Evolutionary conservation across 1,140 invertebrate species (phyloP), one percentile per base, ranked within the genome.

Genomic region (Calycopis cecrops): DNA sequence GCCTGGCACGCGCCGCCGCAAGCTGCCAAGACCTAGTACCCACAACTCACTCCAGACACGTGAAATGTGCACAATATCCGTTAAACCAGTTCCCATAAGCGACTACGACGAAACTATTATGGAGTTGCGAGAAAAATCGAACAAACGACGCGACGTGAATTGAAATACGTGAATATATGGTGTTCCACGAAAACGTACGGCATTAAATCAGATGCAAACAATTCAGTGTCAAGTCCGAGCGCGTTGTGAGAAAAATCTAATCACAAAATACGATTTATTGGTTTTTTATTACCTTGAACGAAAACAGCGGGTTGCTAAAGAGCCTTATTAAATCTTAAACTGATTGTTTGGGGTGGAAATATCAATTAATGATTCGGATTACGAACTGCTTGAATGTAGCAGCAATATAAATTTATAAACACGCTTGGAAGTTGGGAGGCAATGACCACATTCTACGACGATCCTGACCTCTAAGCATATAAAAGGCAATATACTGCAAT

Each of bases 1-100:
- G 83, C 76, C 65, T 34, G 60, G 77, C 77, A 81, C 80, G 73
- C 65, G 79, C 79, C 69, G 71, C 73, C 73, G 68, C 79, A 85
- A 85, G 79, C 83, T 84, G 80, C 71, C 34, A 44, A 44, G 44
- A 54, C 9, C 52, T 54, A 47, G 9, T 54, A 14, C 61, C 60
- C 63, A 69, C 60, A 66, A 75, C 67, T 67, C 50, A 73, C 65
- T 59, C 61, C 64, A 69, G 58, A 42, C 18, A 52, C 33, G 40
- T 48, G 34, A 49, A 47, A 44, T 44, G 52, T 16, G 34, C 12
- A 38, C 21, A 17, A 37, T 55, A 54, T 42, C 55, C 50, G 52
- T 48, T 44, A 57, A 54, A 55, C 61, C 57, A 59, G 57, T 52
- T 59, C 40, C 40, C 0, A 44, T 16, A 44, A 52, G 53, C 57